Evolutionary conservation across 2,797 vertebrate genomes (phyloP), one percentile per base, ranked within the genome.

Genomic region (Meriones psammophilus): DNA sequence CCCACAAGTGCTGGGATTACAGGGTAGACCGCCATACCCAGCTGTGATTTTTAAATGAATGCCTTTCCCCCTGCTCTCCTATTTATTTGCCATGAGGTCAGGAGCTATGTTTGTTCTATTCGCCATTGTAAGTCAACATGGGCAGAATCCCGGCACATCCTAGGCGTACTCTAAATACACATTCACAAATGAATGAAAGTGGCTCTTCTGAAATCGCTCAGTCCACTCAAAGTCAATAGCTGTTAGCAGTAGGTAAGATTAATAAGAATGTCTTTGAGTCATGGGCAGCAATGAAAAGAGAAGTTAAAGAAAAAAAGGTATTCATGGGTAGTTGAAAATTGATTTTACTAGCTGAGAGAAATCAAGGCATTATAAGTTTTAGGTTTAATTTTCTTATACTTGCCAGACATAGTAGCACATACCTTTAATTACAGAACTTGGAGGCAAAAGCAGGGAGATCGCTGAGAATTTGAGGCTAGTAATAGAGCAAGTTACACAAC

Each of bases 181-280:
- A 42, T 62, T 86, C 22, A 33, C 76, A 36, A 77, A 56, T 39
- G 71, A 95, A 84, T 42, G 6, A 76, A 86, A 1, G 3, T 46
- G 68, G 77, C 56, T 94, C 69, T 80, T 86, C 26, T 86, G 81
- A 89, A 89, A 60, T 78, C 77, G 66, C 42, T 77, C 36, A 91
- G 74, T 28, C 73, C 64, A 83, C 60, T 64, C 74, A 46, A 69
- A 68, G 91, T 74, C 58, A 81, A 73, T 50, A 73, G 33, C 56
- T 84, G 60, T 50, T 54, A 64, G 33, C 68, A 85, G 77, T 30
- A 68, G 81, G 6, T 36, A 33, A 83, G 81, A 73, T 36, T 26
- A 60, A 69, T 86, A 54, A 46, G 46, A 78, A 46, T 60, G 33
- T 36, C 13, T 66, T 71, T n/a, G 15, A 90, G 71, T 91, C 39